phyloP scores from a whole-genome alignment of 2,113 vertebrate genomes.

The Ursus arctos region DNA sequence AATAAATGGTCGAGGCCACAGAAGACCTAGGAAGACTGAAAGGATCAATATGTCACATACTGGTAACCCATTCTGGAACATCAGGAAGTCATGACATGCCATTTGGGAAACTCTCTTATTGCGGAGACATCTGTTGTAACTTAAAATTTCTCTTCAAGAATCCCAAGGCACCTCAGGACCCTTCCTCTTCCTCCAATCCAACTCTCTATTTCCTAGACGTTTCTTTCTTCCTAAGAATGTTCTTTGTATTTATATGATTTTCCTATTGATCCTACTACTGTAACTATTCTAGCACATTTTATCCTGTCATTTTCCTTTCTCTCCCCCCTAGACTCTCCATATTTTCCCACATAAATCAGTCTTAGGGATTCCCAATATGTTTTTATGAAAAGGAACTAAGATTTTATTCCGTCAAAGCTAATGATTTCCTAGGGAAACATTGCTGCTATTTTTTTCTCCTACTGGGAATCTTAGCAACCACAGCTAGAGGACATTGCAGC shows the following conservation, averaged over 20 bases:
- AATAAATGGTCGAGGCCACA: slow-evolving; percentile 33
- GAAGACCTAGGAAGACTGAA: neutral
- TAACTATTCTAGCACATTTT: slow-evolving; percentile 35
- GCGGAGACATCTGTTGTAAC: slow-evolving; percentile 7
- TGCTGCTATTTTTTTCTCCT: slow-evolving; percentile 27
- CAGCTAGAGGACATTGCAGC: neutral
- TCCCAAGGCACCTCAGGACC: neutral
- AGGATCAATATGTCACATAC: neutral
- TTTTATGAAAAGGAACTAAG: slow-evolving; percentile 50
- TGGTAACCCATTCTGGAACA: slow-evolving; percentile 38
- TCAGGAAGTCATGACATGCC: neutral
- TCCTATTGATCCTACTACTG: slow-evolving; percentile 21
- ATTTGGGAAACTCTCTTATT: slow-evolving; percentile 16
- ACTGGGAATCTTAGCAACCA: slow-evolving; percentile 30
- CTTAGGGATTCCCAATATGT: neutral
- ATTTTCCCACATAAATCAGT: slow-evolving; percentile 19
- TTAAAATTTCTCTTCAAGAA: slow-evolving; percentile 61
- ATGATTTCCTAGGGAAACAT: slow-evolving; percentile 49
- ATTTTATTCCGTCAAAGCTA: slow-evolving; percentile 52
- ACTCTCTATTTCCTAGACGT: neutral
- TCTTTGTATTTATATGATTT: slow-evolving; percentile 38
- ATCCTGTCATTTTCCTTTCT: slow-evolving; percentile 46
- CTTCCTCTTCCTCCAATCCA: neutral
- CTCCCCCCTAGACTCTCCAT: neutral
- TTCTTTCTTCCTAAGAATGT: slow-evolving; percentile 21